Conservation (phyloP, 2,797 vertebrate genomes). For the Cephalopachus bancanus region DNA sequence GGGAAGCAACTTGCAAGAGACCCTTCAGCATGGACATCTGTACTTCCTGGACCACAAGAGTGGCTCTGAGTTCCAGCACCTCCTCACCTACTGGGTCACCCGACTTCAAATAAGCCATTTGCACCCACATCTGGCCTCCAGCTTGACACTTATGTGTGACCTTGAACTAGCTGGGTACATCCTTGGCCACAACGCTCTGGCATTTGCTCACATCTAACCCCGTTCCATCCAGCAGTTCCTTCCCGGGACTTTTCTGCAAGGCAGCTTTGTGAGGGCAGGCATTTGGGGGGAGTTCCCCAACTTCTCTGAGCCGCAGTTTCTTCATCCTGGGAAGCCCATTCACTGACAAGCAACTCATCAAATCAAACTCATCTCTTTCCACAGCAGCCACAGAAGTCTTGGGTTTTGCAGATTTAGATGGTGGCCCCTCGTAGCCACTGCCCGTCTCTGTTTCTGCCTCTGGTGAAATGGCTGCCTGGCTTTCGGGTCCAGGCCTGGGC, state of each 20-base stretch:
- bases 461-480: neutral
- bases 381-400: rapidly evolving
- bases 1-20: no score
- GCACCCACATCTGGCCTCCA: neutral
- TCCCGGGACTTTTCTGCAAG: neutral
- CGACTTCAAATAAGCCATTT: neutral
- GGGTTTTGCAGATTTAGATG: rapidly evolving
- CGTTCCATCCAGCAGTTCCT: neutral
- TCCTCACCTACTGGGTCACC: neutral
- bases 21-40: no score
- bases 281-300: neutral
- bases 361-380: neutral
- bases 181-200: neutral
- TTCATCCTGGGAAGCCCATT: neutral
- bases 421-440: rapidly evolving
- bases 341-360: neutral
- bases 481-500: neutral
- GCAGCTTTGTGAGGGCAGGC: neutral
- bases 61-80: neutral
- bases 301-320: neutral
- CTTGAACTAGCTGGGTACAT: neutral
- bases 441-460: neutral
- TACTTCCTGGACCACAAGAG: neutral
- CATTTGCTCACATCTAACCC: neutral
- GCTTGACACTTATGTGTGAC: no score